Evolutionary conservation across 92 coral and sea anemone species (phyloP).

Genomic region (Parazoanthus darwini): DNA sequence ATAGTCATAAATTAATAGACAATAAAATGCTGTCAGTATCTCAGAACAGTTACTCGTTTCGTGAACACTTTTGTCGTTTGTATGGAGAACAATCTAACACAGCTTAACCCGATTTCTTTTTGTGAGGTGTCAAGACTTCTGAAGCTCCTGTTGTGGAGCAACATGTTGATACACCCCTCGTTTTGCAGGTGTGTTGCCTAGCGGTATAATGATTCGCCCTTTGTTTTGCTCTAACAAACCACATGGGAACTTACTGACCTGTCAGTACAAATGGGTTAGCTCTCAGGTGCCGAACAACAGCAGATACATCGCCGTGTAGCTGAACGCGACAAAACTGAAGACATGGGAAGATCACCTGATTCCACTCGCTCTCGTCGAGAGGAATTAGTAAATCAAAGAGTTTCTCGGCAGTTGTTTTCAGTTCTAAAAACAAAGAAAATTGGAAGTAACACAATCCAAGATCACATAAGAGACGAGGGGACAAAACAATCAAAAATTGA

Average conservation of each 20-base stretch:
- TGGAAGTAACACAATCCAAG: background rate
- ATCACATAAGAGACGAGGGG: no score
- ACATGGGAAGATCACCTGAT: conserved; percentile 41
- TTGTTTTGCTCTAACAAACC: background rate
- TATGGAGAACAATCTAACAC: background rate
- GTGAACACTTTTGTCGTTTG: no score
- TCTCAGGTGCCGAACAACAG: conserved; percentile 53
- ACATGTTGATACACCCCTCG: background rate
- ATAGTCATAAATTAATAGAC: no score
- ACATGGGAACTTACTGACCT: conserved; percentile 42
- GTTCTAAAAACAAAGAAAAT: conserved; percentile 4
- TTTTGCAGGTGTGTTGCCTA: background rate
- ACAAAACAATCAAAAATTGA: background rate
- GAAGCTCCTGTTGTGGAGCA: background rate
- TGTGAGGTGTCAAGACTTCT: background rate
- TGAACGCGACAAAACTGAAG: conserved; percentile 51
- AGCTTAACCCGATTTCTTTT: background rate
- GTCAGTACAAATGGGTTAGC: conserved; percentile 49
- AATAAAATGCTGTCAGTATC: background rate
- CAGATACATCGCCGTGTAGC: conserved; percentile 54
- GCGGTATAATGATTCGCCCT: background rate
- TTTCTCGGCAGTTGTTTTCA: conserved; percentile 15
- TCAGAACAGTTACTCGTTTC: no score
- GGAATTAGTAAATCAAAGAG: conserved; percentile 46
- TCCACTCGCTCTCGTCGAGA: conserved; percentile 50